A percentile compares a stretch with the other conserved stretches of the same genome.
Evolutionary conservation across 2,797 vertebrate genomes (phyloP).

Genomic region (Sebastes goodei): DNA sequence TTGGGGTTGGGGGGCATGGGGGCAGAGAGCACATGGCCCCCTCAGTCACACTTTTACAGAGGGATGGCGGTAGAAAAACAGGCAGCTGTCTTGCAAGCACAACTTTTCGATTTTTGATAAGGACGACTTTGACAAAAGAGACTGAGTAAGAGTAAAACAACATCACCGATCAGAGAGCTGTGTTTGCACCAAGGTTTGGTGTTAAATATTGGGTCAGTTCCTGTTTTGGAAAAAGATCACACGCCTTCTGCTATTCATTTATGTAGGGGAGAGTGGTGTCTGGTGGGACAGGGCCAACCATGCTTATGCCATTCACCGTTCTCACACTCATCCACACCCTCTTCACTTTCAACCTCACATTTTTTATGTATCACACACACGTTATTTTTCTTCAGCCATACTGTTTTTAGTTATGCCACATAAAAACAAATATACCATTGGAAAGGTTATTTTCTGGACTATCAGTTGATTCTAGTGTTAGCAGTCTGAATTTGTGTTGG

Average conservation of each 20-base stretch:
- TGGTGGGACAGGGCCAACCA: too few relatives aligned
- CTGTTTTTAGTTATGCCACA: too few relatives aligned
- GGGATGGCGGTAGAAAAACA: conserved; percentile 25
- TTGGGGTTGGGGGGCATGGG: conserved; percentile 31
- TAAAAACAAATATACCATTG: too few relatives aligned
- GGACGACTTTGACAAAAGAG: not conserved
- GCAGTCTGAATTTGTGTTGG: too few relatives aligned
- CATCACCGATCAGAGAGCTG: not conserved
- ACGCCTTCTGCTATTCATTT: not conserved
- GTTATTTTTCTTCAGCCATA: too few relatives aligned
- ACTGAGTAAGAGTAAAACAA: not conserved
- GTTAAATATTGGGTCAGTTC: not conserved
- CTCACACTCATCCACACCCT: too few relatives aligned
- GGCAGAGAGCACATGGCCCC: conserved; percentile 60
- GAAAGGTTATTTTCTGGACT: too few relatives aligned
- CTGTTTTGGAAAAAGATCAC: not conserved
- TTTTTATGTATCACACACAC: too few relatives aligned
- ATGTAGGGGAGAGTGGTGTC: not conserved
- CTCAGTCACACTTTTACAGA: conserved; percentile 64
- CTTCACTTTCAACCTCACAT: too few relatives aligned
- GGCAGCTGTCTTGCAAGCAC: conserved; percentile 17
- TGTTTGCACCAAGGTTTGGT: not conserved
- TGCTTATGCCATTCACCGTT: too few relatives aligned
- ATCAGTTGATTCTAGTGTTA: too few relatives aligned
- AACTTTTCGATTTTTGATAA: conserved; percentile 1